Base-by-base conservation (phyloP, 2,797 vertebrate genomes). In the Furcifer pardalis region DNA sequence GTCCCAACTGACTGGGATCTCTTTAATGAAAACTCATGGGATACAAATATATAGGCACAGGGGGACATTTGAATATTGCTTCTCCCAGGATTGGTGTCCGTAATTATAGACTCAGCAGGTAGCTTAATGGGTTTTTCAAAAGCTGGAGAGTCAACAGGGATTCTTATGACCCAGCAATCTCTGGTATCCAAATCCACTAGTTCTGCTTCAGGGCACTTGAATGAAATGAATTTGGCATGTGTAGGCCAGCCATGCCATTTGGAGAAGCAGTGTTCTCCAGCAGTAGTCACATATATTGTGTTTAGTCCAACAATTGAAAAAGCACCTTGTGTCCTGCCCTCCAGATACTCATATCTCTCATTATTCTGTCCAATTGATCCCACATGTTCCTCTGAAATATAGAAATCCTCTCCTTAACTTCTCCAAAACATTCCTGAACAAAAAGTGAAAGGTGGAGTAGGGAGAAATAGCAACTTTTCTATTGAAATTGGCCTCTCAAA, bases 21-120 rank as follows among this genome's bases (percentile, higher is more conserved):
- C 73, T 69, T 49, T 81, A 79, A 81, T 81, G 79, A 62, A 77
- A 63, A 69, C 63, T 81, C 84, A 49, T 76, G 63, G 69, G 71
- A 73, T 2, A 17, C 73, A 27, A 15, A 32, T 63, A 74, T 63
- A 73, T 82, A 49, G 9, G 63, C 77, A 15, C 8, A 49, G 65
- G 2, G 4, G 77, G 63, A 19, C 44, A 75, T 76, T 78, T 1
- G 13, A 76, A 56, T 0, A 66, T 9, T 17, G 69, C 62, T 86
- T 72, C 69, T 1, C 72, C 21, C 35, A 63, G 5, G 72, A 66
- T 76, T 59, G 77, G 77, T 56, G 78, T 7, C 25, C 6, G 32
- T 46, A 7, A 79, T 83, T 81, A 59, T 56, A 44, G 81, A 2
- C 10, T 63, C 73, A 52, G 86, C 71, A 68, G 21, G 4, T 52